Evolutionary conservation across 37 sponge, comb jelly and placozoan genomes (phyloP), one percentile per base, ranked within the genome.

Genomic region (Chondrilla cf. caribensis): DNA sequence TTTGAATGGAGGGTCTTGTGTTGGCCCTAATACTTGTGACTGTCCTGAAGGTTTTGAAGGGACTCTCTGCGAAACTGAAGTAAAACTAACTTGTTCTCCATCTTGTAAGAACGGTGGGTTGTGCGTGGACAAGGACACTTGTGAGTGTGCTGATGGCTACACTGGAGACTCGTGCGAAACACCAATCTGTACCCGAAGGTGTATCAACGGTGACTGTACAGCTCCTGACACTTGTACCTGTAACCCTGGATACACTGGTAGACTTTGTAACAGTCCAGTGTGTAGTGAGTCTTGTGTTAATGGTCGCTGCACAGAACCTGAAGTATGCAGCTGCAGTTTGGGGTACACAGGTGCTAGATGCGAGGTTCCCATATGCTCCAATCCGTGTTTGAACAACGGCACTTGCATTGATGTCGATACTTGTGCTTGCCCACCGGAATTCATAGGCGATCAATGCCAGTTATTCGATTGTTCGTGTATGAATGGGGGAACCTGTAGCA

Each of bases 101-200:
- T 37, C 76, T 2, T 73, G 76, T 73, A 4, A 43, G n/a, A 73
- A 73, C 40, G 76, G 76, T 2, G 76, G 76, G n/a, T 41, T 4
- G 2, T 73, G 76, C 41, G 40, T 15, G 31, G 44, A 22, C 1
- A 4, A 73, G 44, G 42, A 73, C 43, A 73, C 43, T 5, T 73
- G 76, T 6, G 2, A 73, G 40, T 73, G 76, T 40, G 76, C 7
- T 14, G 42, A 19, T 25, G 42, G 44, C 76, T 73, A 73, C 44
- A 73, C 76, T 6, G 76, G 76, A 1, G 2, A 15, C 19, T 73
- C 44, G 2, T 73, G 76, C 25, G 39, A 37, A 36, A 36, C 76
- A n/a, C 44, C 76, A 7, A 73, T 73, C 8, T 73, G 76, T 38
- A 22, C 17, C 14, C 2, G 24, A 5, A 9, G 6, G 14, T 73